Evolutionary conservation across 2,888 invertebrate species (phyloP), one percentile per base, ranked within the genome.

Genomic region (Campopleginae sp.): DNA sequence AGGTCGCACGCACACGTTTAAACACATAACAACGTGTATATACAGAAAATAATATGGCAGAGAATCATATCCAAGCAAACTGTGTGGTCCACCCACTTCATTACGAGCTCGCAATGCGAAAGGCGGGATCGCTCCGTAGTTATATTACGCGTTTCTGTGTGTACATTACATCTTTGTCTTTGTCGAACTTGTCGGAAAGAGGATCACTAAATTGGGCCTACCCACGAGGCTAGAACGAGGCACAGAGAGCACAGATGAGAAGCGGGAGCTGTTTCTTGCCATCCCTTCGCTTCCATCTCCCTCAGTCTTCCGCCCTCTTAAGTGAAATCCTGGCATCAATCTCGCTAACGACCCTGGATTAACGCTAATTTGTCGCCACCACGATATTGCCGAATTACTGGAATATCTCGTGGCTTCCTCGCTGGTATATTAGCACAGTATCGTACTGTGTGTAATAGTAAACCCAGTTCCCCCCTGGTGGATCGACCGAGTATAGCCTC

Each of bases 301-400:
- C 80, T 79, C 77, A 80, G 63, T 63, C 75, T 63, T 44, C 42
- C 75, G 38, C 51, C 87, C 89, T 89, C 91, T 90, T 91, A 92
- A 93, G 91, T 93, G 91, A 91, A 93, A 92, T 92, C 91, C 90
- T 87, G 89, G 87, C 92, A 93, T 93, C 92, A 92, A 93, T 92
- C 92, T 92, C 91, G 89, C 91, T 92, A 93, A 93, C 91, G 91
- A 93, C 90, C 87, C 85, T 79, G 91, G 92, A 93, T 93, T 92
- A 93, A 90, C 91, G 90, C 91, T 93, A 92, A 93, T 93, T 93
- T 91, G 91, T 91, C 92, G 90, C 89, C 89, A 90, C 88, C 89
- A 88, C 90, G 90, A 92, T 92, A 93, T 93, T 92, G 90, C 92
- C 90, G 90, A 92, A 92, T 93, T 91, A 90, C 89, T 89, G 88